These are phyloP conservation scores for Ctenosaura bakeri DNA, from an alignment of 2,797 vertebrate species.

Conservation along the genomic window DNA sequence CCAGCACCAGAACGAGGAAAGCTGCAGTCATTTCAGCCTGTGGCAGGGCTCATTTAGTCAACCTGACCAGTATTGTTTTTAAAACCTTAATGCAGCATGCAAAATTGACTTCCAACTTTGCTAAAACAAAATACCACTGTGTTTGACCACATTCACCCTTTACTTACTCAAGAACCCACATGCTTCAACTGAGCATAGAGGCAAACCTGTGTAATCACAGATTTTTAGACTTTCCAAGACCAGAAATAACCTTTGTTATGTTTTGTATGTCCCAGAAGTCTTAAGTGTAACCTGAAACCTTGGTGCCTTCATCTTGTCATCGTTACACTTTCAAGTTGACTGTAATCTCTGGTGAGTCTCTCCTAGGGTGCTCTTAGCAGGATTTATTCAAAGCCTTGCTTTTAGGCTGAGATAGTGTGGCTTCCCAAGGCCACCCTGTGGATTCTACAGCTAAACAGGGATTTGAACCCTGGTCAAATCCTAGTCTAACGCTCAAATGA, in stretches of 20 bases:
- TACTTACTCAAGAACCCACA: background rate
- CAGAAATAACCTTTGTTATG: background rate
- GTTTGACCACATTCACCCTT: background rate
- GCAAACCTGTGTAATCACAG: background rate
- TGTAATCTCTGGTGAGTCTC: too few relatives aligned
- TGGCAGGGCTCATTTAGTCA: background rate
- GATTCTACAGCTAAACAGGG: too few relatives aligned
- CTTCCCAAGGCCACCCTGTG: too few relatives aligned
- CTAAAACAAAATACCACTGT: background rate
- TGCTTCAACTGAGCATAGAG: background rate
- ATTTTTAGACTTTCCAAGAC: background rate
- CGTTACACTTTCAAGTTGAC: too few relatives aligned
- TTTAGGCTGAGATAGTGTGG: too few relatives aligned
- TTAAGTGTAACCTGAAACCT: background rate
- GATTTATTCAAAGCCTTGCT: too few relatives aligned
- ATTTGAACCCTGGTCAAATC: too few relatives aligned
- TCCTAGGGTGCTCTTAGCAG: too few relatives aligned
- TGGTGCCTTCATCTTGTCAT: too few relatives aligned
- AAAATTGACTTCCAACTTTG: background rate
- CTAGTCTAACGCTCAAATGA: too few relatives aligned
- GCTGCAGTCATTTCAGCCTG: background rate
- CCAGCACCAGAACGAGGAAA: background rate
- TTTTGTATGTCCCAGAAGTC: background rate
- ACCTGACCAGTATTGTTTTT: background rate
- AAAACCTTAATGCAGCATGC: background rate